A percentile compares a stretch with the other conserved stretches of the same genome.
These are phyloP conservation scores for Hirundo rustica DNA, from an alignment of 2,797 vertebrate genomes.

Conservation along the genomic window DNA sequence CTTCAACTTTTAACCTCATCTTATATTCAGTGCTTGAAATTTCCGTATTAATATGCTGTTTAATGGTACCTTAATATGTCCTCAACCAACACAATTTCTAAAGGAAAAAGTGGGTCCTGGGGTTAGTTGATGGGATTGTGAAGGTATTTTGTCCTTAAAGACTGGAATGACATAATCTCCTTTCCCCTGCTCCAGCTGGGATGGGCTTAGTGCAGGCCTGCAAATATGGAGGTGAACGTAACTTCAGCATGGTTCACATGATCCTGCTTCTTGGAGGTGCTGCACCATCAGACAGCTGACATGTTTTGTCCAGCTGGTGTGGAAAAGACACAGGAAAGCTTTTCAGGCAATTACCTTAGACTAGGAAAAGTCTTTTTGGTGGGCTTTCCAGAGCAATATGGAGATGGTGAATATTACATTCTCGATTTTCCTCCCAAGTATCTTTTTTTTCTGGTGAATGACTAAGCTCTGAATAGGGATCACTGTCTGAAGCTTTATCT, in stretches of 20 bases:
- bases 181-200: neutral
- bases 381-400: neutral
- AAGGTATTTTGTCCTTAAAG: neutral
- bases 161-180: neutral
- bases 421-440: neutral
- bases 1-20: neutral
- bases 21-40: neutral
- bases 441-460: neutral
- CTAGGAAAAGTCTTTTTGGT: neutral
- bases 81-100: neutral
- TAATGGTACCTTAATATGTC: neutral
- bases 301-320: neutral
- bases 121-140: neutral
- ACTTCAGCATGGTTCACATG: accelerated
- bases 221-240: neutral
- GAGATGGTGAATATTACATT: neutral
- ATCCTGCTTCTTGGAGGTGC: neutral
- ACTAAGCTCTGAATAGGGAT: neutral
- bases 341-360: neutral
- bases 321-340: neutral
- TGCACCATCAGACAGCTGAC: neutral
- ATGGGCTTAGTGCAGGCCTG: neutral
- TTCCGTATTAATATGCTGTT: neutral
- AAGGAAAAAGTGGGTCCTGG: neutral
- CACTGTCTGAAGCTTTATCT: neutral